phyloP scores from a whole-genome alignment of 2,888 invertebrate genomes.

The Polyploca ridens region DNA sequence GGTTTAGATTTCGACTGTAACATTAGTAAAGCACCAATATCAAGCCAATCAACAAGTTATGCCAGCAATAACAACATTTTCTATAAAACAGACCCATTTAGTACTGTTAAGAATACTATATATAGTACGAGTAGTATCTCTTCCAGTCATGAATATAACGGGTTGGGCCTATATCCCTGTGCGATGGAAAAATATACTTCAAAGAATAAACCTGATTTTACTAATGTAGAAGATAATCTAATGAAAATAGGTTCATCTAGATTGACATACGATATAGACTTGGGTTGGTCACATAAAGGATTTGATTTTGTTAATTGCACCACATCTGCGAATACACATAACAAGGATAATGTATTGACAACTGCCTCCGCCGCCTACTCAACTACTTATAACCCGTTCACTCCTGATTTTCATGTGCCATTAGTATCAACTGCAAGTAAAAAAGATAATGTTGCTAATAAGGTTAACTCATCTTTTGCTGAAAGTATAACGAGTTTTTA shows the following conservation, averaged over 20 bases:
- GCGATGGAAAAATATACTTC: constrained; percentile 77
- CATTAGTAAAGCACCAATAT: constrained; percentile 56
- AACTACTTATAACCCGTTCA: constrained; percentile 75
- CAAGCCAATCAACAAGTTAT: constrained; percentile 59
- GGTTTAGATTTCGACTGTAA: constrained; percentile 75
- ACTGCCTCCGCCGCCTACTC: constrained; percentile 64
- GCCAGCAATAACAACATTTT: constrained; percentile 67
- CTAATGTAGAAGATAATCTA: constrained; percentile 74
- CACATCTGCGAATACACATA: constrained; percentile 63
- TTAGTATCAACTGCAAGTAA: constrained; percentile 66
- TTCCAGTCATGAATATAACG: constrained; percentile 75
- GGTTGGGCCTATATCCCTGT: constrained; percentile 75
- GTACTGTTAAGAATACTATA: constrained; percentile 69
- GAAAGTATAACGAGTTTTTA: constrained; percentile 77
- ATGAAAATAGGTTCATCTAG: constrained; percentile 79
- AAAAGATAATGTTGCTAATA: constrained; percentile 61
- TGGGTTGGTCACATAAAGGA: constrained; percentile 80
- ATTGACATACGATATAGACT: constrained; percentile 77
- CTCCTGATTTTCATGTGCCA: constrained; percentile 77
- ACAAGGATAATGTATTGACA: constrained; percentile 71
- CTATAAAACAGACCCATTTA: constrained; percentile 76
- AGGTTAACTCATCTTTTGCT: constrained; percentile 63
- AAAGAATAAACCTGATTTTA: constrained; percentile 72
- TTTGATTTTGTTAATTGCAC: constrained; percentile 77
- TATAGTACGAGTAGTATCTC: constrained; percentile 78